A percentile compares a stretch with the other conserved stretches of the same genome.
Conservation (phyloP, 2,888 invertebrate genomes). For the Druceiella hillmani region DNA sequence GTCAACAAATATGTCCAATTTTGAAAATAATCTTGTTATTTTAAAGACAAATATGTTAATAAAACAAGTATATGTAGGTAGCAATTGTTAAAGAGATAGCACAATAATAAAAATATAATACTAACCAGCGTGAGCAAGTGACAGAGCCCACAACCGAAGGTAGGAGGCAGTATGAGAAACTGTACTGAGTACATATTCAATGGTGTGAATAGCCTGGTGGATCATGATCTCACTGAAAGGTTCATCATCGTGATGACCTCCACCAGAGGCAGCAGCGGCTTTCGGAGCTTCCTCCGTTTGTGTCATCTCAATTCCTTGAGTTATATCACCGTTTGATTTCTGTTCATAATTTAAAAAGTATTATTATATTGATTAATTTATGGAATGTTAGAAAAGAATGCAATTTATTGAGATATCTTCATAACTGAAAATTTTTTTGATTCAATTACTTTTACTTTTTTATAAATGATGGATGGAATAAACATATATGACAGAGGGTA, state of each 20-base stretch:
- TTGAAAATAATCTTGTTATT: too few species aligned
- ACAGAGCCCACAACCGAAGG: conserved; percentile 93
- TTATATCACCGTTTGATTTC: conserved; percentile 55
- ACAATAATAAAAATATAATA: too few species aligned
- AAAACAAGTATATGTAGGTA: too few species aligned
- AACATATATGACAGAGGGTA: too few species aligned
- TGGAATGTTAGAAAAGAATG: background rate
- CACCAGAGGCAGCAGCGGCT: conserved; percentile 13
- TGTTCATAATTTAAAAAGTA: conserved; percentile 34
- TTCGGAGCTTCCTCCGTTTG: conserved; percentile 41
- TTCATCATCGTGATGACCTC: conserved; percentile 49
- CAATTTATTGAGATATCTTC: background rate
- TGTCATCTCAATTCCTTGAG: conserved; percentile 62
- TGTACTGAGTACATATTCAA: conserved; percentile 93
- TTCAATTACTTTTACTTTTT: conserved; percentile 32
- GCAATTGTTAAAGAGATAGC: too few species aligned
- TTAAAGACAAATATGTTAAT: too few species aligned
- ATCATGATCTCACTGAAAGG: conserved; percentile 86
- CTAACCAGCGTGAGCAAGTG: conserved; percentile 91
- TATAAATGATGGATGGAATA: too few species aligned
- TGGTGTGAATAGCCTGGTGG: conserved; percentile 93
- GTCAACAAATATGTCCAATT: too few species aligned
- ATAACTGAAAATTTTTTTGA: conserved; percentile 14
- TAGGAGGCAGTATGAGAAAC: conserved; percentile 97
- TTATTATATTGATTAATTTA: background rate